Evolutionary conservation across 2,888 invertebrate species (phyloP).

Genomic region (Podotricha telesiphe): DNA sequence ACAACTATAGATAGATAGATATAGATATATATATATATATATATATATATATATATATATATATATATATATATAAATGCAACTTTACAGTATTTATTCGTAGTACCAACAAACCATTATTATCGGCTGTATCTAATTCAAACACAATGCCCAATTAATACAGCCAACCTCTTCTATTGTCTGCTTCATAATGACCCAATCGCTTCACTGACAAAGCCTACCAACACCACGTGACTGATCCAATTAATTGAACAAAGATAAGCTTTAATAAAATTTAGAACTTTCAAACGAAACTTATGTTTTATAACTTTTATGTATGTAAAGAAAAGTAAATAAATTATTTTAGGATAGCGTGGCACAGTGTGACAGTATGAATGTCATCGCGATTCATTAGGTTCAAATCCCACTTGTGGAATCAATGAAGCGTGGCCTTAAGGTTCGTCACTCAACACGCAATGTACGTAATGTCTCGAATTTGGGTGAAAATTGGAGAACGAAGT

Average conservation of each 20-base stretch:
- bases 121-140: slow-evolving; percentile 36
- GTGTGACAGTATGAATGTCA: too few species aligned
- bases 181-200: slow-evolving; percentile 40
- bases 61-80: background rate
- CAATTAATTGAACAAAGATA: slow-evolving; percentile 29
- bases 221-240: slow-evolving; percentile 28
- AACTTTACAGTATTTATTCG: slow-evolving; percentile 4
- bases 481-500: too few species aligned
- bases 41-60: background rate
- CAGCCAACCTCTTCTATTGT: slow-evolving; percentile 35
- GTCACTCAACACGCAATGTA: too few species aligned
- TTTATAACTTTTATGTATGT: too few species aligned
- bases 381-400: too few species aligned
- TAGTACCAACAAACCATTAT: slow-evolving; percentile 32
- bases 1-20: too few species aligned
- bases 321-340: too few species aligned
- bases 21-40: too few species aligned
- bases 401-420: too few species aligned
- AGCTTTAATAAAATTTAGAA: slow-evolving; percentile 21
- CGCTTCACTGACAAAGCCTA: slow-evolving; percentile 42
- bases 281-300: background rate
- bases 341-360: too few species aligned
- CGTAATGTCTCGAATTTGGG: too few species aligned
- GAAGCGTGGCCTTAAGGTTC: too few species aligned
- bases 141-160: slow-evolving; percentile 42